Base-by-base conservation (phyloP, 2,113 vertebrate species). In the Salvelinus fontinalis region DNA sequence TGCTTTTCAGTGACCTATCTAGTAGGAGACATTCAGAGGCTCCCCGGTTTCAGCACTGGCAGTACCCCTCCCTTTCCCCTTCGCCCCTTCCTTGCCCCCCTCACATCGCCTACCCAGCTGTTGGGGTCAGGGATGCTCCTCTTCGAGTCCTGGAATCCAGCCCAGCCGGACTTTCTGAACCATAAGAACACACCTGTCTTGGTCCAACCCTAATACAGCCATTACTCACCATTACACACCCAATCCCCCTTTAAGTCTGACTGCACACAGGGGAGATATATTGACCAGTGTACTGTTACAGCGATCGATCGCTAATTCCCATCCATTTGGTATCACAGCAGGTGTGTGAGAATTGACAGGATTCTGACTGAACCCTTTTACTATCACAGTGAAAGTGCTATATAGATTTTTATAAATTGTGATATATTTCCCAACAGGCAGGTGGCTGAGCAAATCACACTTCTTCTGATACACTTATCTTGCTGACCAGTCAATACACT, bases 271-370 rank as follows among this genome's bases (percentile, higher is more conserved):
- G 39, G 39, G 39, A 54, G 65, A 7, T 1, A 71, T 49, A 26
- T 1, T 34, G 82, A 84, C 54, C 72, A 1, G 14, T 2, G 64
- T 69, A 13, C 74, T 66, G 73, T 83, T 70, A 3, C 39, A 34
- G 6, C 14, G 2, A 77, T 80, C 79, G 5, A 73, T 81, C 80
- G 73, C 76, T 75, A 18, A 73, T 79, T 83, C 77, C 66, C 72
- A 76, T 74, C 79, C 0, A 29, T 34, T 34, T 34, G 34, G 6
- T 7, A 34, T 1, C 34, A 34, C 34, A 34, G 34, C 34, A 34
- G 34, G 6, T 6, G 34, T 34, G 34, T 34, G 34, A 34, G 6
- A 34, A 34, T 34, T 34, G 34, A 34, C 6, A 34, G 34, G 34
- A 34, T 34, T 34, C 7, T 34, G 34, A 34, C 34, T 8, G 1